These are phyloP conservation scores for Sitta carolinensis DNA, from an alignment of 2,797 vertebrate genomes.

Conservation along the genomic window DNA sequence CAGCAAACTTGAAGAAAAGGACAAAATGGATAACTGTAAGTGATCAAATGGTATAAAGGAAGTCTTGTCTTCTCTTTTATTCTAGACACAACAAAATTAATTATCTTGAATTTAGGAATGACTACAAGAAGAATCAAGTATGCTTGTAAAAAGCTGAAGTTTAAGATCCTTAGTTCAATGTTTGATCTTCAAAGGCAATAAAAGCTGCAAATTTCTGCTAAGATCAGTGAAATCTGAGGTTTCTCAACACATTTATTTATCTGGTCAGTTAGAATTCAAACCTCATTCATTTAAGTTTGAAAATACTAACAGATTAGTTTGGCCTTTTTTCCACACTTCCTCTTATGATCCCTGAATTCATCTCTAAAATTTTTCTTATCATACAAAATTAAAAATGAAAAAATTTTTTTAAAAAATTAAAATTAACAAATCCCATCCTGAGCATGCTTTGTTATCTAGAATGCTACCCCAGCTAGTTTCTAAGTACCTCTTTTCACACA, in stretches of 20 bases:
- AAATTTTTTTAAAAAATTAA: not conserved
- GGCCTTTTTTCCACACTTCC: not conserved
- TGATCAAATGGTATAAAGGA: constrained; percentile 46
- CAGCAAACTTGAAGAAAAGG: constrained; percentile 58
- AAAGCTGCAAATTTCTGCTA: not conserved
- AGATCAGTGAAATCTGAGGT: not conserved
- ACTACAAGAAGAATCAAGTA: not conserved
- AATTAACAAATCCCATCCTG: not conserved
- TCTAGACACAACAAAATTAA: constrained; percentile 10
- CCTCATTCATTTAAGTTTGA: not conserved
- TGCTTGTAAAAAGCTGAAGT: not conserved
- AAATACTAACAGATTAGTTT: not conserved
- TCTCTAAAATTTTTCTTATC: not conserved
- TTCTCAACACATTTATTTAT: not conserved
- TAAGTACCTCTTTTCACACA: not conserved
- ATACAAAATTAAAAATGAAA: not conserved
- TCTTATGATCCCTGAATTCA: not conserved
- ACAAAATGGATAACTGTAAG: constrained; percentile 53
- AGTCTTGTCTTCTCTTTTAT: constrained; percentile 53
- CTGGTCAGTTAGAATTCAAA: not conserved
- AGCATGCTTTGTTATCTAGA: not conserved
- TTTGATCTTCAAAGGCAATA: not conserved
- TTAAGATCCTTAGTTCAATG: not conserved
- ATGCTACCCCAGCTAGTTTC: not conserved
- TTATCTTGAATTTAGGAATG: constrained; percentile 23